Conservation (phyloP, 2,888 invertebrate species). For the Latrodectus elegans region DNA sequence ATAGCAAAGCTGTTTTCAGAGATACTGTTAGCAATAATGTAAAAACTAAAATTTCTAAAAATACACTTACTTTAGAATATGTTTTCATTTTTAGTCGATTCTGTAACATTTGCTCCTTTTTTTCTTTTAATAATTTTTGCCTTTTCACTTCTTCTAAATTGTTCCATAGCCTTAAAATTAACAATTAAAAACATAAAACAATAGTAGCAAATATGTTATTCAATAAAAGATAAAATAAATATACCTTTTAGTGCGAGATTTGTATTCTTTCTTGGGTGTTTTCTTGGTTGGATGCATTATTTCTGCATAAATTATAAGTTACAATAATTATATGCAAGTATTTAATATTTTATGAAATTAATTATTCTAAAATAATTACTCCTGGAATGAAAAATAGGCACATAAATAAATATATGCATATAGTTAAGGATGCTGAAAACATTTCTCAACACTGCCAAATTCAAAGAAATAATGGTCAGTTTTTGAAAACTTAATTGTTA, state of each 20-base stretch:
- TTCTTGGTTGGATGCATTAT: not conserved
- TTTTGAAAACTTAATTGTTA: too few relatives aligned
- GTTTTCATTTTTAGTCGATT: constrained; percentile 51
- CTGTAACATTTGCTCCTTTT: constrained; percentile 1
- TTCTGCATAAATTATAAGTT: not conserved
- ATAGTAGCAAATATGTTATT: not conserved
- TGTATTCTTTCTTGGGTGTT: constrained; percentile 19
- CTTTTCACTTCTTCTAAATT: constrained; percentile 55
- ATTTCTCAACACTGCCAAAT: too few relatives aligned
- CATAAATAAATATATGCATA: not conserved
- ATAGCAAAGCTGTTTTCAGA: too few relatives aligned
- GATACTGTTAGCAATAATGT: too few relatives aligned
- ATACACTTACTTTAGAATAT: constrained; percentile 38
- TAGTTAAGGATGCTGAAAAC: too few relatives aligned
- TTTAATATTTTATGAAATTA: not conserved
- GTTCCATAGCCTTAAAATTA: constrained; percentile 46
- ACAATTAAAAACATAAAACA: not conserved
- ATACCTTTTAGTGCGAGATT: constrained; percentile 48
- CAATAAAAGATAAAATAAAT: not conserved
- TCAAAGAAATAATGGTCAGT: too few relatives aligned
- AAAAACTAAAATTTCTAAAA: not conserved
- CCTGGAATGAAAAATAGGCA: not conserved
- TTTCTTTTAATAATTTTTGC: constrained; percentile 25
- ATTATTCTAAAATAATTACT: not conserved
- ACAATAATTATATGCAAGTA: not conserved